phyloP scores from a whole-genome alignment of 1,140 invertebrate genomes.

The Drosophila grimshawi region DNA sequence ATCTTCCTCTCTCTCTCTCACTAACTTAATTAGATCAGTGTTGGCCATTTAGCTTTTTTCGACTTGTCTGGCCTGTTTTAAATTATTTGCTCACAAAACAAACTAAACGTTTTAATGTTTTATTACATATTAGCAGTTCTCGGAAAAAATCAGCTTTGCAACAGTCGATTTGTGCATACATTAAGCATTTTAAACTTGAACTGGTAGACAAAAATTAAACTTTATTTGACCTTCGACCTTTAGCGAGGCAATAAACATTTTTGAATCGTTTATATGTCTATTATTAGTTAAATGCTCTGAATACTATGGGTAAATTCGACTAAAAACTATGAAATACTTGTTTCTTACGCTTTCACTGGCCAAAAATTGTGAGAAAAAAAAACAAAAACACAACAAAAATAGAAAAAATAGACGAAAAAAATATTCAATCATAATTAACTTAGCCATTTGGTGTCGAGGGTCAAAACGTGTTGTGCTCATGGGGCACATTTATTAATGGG shows the following conservation, averaged over 20 bases:
- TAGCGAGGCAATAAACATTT: background rate
- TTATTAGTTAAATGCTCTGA: background rate
- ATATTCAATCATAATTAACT: conserved; percentile 29
- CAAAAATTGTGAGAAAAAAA: conserved; percentile 19
- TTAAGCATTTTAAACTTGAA: background rate
- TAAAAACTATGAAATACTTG: conserved; percentile 5
- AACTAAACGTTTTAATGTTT: background rate
- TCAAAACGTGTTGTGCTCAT: conserved; percentile 21
- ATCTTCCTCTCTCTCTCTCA: no score
- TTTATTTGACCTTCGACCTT: conserved; percentile 16
- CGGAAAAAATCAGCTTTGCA: background rate
- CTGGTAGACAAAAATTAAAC: background rate
- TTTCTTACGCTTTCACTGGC: conserved; percentile 37
- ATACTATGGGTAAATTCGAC: background rate
- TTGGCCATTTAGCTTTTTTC: background rate
- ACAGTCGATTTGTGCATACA: conserved; percentile 6
- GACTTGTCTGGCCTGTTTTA: background rate
- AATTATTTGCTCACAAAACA: background rate
- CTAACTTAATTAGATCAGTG: background rate
- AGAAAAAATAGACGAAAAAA: background rate
- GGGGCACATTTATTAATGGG: conserved; percentile 61
- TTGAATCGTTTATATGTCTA: background rate
- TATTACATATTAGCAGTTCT: background rate
- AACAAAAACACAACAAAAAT: background rate
- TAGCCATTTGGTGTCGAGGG: conserved; percentile 12